Base-by-base conservation (phyloP, 2,888 invertebrate species). In the Syrphus vitripennis region DNA sequence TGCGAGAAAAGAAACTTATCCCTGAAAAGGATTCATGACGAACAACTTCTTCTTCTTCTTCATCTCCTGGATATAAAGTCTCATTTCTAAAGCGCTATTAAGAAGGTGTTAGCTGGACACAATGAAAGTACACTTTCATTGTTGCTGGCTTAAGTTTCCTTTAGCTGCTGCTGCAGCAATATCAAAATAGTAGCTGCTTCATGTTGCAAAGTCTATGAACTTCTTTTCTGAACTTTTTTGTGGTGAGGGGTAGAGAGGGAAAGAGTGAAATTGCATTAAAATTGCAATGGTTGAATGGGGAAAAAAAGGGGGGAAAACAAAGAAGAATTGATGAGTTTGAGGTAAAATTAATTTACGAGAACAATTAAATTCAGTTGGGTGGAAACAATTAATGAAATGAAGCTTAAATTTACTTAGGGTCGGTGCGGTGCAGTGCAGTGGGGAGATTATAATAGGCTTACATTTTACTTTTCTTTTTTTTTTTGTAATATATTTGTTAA, bases 21-120 rank as follows among this genome's bases (percentile, higher is more conserved):
- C 31, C 50, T 40, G 14, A 45, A 45, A 50, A 34, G 42, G 42
- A 72, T 72, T 77, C 67, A 82, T 67, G 71, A 71, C 31, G 48
- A 57, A 24, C 42, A 59, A 29, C 37, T 34, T 16, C 37, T 50
- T 65, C 29, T 16, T 61, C 59, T 2, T 34, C 26, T 55, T 16
- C n/a, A 3, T 53, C 53, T 29, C 9, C 26, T 6, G 61, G 70
- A 10, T 59, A 50, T 57, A 82, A 82, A 77, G 24, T 65, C 59
- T 57, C 55, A 45, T 40, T 45, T 67, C 45, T 16, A 37, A 70
- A 45, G 26, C 14, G 19, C 55, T 21, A 34, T 42, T 40, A 29
- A 12, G 21, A 16, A 34, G 16, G 69, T 37, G 63, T 67, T 53
- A 50, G 42, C 34, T 50, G 69, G 37, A 29, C 67, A 67, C 48